Base-by-base conservation (phyloP, 1,140 invertebrate genomes). In the Cardiocondyla obscurior region DNA sequence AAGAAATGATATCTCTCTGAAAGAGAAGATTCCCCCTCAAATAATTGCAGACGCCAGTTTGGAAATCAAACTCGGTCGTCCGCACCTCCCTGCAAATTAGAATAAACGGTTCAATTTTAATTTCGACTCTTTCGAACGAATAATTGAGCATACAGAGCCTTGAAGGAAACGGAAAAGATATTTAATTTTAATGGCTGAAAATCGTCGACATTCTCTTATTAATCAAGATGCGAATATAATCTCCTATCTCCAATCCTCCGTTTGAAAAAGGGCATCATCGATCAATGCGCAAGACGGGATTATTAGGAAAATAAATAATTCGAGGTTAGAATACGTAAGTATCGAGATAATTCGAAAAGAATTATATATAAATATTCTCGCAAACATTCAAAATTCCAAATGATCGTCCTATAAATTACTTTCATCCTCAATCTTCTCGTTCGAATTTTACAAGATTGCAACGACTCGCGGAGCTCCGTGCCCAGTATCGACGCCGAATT, bases 211-310 rank as follows among this genome's bases (percentile, higher is more conserved):
- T 42, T 42, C 58, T 42, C 10, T 28, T 46, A 39, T 79, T 69
- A 69, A 79, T 53, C 19, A n/a, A 12, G 4, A 12, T 28, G 7
- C 4, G 19, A 42, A 69, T 79, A 51, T 39, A 69, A 79, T 79
- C 22, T 16, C 19, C n/a, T n/a, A n/a, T 53, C n/a, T n/a, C 22
- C 10, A 2, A 19, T 42, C 25, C 25, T 42, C 30, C 30, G 33
- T 33, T 46, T 12, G 7, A 42, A 53, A 22, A 77, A 39, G n/a
- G n/a, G 42, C 14, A 16, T 12, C n/a, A 22, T 22, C 62, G 0
- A 69, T 42, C 16, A 39, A 42, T n/a, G n/a, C 49, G 57, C 30
- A 19, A 79, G 33, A 44, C n/a, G 19, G 36, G 16, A n/a, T 69
- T 67, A 77, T 77, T 42, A 28, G 19, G 33, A n/a, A 1, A 53